phyloP scores from a whole-genome alignment of 2,113 vertebrate genomes.

The Etia nguti region DNA sequence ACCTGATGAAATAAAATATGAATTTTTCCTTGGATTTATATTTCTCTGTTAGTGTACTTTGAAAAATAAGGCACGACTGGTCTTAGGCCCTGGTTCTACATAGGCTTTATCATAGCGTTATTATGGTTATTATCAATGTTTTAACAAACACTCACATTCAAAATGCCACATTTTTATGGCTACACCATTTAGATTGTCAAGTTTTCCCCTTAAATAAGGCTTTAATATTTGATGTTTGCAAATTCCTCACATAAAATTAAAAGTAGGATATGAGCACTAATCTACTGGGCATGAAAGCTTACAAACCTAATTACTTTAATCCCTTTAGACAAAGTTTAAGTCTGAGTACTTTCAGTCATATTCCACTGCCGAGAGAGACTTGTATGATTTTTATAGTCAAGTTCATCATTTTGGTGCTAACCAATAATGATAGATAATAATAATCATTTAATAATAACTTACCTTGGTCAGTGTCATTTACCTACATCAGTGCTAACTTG shows the following conservation, averaged over 20 bases:
- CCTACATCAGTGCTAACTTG: neutral
- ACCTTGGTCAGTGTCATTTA: neutral
- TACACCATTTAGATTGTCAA: neutral
- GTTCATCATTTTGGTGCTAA: neutral
- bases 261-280: neutral
- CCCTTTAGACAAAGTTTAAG: neutral
- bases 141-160: neutral
- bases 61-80: neutral
- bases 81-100: neutral
- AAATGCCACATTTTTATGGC: neutral
- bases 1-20: neutral
- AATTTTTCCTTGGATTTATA: neutral
- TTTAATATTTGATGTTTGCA: neutral
- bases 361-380: neutral
- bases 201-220: neutral
- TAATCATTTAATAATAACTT: neutral
- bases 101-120: neutral
- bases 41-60: neutral
- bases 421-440: neutral
- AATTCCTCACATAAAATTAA: neutral
- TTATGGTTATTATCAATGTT: neutral
- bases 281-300: neutral
- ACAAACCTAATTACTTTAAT: neutral
- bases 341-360: neutral
- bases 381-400: neutral